phyloP scores from a whole-genome alignment of 2,113 vertebrate genomes.

The Poeciliopsis retropinna region DNA sequence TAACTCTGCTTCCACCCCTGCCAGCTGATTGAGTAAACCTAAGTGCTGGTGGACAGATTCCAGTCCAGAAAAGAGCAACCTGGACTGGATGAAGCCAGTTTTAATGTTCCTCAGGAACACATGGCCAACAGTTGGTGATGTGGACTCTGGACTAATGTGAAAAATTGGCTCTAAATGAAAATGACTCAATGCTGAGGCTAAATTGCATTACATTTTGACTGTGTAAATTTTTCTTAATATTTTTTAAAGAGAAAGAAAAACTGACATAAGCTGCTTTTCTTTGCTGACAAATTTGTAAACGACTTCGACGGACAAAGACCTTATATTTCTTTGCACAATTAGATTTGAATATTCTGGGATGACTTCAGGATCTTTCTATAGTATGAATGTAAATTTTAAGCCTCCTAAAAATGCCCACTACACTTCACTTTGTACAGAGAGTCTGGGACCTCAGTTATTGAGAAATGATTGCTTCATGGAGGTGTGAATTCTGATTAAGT shows the following conservation, averaged over 20 bases:
- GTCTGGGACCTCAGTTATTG: neutral
- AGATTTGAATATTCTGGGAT: neutral
- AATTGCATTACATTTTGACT: constrained; percentile 25
- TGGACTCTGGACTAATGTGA: constrained; percentile 52
- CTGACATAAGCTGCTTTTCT: neutral
- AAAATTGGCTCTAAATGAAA: constrained; percentile 42
- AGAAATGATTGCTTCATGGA: neutral
- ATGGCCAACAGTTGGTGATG: constrained; percentile 43
- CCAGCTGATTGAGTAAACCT: constrained; percentile 24
- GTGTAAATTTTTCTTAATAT: neutral
- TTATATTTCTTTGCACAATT: neutral
- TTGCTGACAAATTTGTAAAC: neutral
- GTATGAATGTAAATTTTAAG: neutral
- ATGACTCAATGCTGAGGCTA: constrained; percentile 28
- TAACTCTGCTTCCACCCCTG: neutral
- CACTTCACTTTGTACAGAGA: too few species aligned
- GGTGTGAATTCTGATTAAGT: too few species aligned
- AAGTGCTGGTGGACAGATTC: constrained; percentile 2
- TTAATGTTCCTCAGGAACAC: constrained; percentile 30
- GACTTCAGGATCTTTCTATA: too few species aligned
- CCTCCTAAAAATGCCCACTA: too few species aligned
- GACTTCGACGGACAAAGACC: neutral
- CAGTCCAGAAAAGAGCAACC: constrained; percentile 7
- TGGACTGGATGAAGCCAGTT: constrained; percentile 40
- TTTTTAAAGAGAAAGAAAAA: constrained; percentile 5